These are phyloP conservation scores for Psammodynastes pulverulentus DNA, from an alignment of 2,113 vertebrate species.

Conservation along the genomic window DNA sequence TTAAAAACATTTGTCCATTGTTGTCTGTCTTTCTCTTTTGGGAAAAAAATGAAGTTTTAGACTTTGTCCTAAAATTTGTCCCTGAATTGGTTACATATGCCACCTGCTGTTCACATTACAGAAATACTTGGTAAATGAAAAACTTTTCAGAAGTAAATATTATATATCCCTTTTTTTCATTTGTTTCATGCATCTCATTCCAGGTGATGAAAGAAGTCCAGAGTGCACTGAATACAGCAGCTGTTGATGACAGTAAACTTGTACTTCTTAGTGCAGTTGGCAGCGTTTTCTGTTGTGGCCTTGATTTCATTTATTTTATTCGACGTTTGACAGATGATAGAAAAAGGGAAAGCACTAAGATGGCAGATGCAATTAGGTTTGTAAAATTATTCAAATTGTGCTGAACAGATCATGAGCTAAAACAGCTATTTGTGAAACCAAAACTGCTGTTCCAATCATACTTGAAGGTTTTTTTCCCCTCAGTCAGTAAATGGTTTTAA, in stretches of 20 bases:
- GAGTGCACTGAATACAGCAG: conserved; percentile 92
- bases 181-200: conserved; percentile 35
- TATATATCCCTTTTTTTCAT: conserved; percentile 4
- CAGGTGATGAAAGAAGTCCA: conserved; percentile 99
- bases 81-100: conserved; percentile 63
- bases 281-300: conserved; percentile 90
- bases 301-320: conserved; percentile 97
- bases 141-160: conserved; percentile 16
- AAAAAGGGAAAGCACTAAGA: conserved; percentile 94
- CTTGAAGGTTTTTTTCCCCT: background rate
- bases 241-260: conserved; percentile 94
- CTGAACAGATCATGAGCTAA: background rate
- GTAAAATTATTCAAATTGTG: conserved; percentile 18
- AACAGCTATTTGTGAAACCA: background rate
- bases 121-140: conserved; percentile 47
- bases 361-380: conserved; percentile 97
- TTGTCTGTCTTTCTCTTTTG: background rate
- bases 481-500: background rate
- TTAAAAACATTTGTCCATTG: background rate
- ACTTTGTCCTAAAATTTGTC: conserved; percentile 35
- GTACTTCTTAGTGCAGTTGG: conserved; percentile 91
- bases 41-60: background rate
- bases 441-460: background rate
- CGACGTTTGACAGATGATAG: conserved; percentile 90
- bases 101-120: conserved; percentile 69